Percentiles rank a stretch among this genome's conserved stretches.
Conservation (phyloP, 2,888 invertebrate genomes). For the Caenorhabditis sp. region DNA sequence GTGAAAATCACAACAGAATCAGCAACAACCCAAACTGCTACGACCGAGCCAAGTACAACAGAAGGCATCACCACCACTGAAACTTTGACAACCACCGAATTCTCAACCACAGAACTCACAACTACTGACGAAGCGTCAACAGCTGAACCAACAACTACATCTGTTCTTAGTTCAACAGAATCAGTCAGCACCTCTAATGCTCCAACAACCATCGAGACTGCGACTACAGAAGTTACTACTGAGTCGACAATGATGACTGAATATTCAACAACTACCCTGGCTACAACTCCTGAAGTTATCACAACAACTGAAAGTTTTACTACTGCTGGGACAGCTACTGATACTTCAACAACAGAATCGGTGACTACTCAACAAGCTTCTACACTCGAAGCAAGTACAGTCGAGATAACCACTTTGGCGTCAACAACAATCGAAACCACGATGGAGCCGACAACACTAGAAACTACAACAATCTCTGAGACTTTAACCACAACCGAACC, state of each 20-base stretch:
- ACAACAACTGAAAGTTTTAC: conserved; percentile 5
- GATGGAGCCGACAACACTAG: not conserved
- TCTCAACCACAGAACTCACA: not conserved
- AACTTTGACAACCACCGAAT: not conserved
- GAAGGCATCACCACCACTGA: conserved; percentile 5
- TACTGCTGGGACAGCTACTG: not conserved
- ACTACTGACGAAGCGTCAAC: not conserved
- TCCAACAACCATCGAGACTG: not conserved
- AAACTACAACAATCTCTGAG: not conserved
- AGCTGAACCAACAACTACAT: not conserved
- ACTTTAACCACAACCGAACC: not conserved
- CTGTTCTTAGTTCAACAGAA: not conserved
- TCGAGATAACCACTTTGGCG: not conserved
- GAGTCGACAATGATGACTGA: not conserved
- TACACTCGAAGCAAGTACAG: not conserved
- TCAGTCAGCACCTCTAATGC: not conserved
- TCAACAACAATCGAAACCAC: not conserved
- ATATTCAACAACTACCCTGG: not conserved
- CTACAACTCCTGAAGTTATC: not conserved
- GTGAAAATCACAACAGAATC: not conserved
- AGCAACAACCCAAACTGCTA: not conserved
- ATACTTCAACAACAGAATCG: not conserved
- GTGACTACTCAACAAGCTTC: not conserved
- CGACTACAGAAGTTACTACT: not conserved
- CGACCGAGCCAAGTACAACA: not conserved